A percentile compares a stretch with the other conserved stretches of the same genome.
These are phyloP conservation scores for Drosophila gaucha DNA, from an alignment of 2,888 invertebrate genomes.

Conservation along the genomic window DNA sequence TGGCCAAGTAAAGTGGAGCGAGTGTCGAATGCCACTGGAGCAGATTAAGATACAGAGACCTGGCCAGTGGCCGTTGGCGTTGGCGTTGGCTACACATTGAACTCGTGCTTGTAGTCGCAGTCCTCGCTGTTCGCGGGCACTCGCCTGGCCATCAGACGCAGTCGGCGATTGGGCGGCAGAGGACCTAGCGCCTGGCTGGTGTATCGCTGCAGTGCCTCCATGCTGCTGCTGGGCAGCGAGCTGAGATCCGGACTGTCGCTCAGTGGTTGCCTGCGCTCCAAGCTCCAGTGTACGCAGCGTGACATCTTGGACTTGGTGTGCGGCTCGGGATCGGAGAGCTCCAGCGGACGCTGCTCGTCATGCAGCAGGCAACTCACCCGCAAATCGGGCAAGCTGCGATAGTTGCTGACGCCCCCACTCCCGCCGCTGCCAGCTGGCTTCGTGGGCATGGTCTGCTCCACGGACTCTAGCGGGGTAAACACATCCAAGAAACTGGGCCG, in stretches of 20 bases:
- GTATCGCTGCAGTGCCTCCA: conserved; percentile 1
- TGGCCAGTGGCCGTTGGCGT: not conserved
- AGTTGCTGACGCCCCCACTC: conserved; percentile 12
- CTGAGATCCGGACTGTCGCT: not conserved
- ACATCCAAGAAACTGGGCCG: conserved; percentile 51
- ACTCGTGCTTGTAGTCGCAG: conserved; percentile 26
- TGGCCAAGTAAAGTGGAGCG: conserved; percentile 22
- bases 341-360: not conserved
- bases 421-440: conserved; percentile 7
- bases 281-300: conserved; percentile 47
- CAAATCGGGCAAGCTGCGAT: conserved; percentile 47
- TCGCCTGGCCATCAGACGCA: conserved; percentile 10
- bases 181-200: conserved; percentile 31
- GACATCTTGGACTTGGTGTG: not conserved
- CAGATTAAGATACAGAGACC: not conserved
- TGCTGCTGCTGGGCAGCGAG: not conserved
- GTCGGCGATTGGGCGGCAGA: conserved; percentile 26
- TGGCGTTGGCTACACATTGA: conserved; percentile 36
- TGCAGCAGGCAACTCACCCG: not conserved
- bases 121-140: conserved; percentile 1
- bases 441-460: not conserved
- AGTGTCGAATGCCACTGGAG: not conserved
- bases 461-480: conserved; percentile 22
- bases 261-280: conserved; percentile 9
- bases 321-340: conserved; percentile 1